Evolutionary conservation across 1,140 invertebrate species (phyloP).

Genomic region (Eriocheir sinensis): DNA sequence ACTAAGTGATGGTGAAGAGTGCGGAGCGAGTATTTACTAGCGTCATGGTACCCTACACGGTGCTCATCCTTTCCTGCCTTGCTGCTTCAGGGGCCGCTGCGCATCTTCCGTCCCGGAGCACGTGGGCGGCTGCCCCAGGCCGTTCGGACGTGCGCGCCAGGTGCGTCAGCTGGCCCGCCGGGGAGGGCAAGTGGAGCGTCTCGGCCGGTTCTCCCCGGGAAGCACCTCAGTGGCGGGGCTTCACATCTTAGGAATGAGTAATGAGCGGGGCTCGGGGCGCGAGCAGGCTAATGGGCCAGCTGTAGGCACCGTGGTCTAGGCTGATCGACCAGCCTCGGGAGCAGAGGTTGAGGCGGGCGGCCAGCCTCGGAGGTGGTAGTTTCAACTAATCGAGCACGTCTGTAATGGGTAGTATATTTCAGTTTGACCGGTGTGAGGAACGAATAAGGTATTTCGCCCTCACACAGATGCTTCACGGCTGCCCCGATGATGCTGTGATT

Average conservation of each 20-base stretch:
- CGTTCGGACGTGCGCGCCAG: neutral
- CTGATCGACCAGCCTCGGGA: neutral
- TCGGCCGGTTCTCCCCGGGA: neutral
- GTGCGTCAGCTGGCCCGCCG: neutral
- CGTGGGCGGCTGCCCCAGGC: neutral
- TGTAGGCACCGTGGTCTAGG: neutral
- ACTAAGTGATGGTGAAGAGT: no score
- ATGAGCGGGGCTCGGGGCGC: neutral
- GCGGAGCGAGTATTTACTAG: no score
- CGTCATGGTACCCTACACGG: no score
- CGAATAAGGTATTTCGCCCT: neutral
- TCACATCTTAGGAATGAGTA: neutral
- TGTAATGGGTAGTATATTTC: slow-evolving; percentile 1
- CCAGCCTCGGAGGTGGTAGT: neutral
- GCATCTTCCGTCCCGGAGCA: neutral
- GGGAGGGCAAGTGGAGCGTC: neutral
- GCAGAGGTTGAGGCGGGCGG: neutral
- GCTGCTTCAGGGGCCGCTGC: no score
- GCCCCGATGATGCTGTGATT: neutral
- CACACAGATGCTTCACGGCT: neutral
- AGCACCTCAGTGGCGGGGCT: neutral
- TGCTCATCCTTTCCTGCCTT: no score
- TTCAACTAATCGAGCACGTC: slow-evolving; percentile 23
- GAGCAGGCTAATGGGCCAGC: neutral
- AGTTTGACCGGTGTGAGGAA: neutral